Evolutionary conservation across 2,797 vertebrate genomes (phyloP).

Genomic region (Erithacus rubecula): DNA sequence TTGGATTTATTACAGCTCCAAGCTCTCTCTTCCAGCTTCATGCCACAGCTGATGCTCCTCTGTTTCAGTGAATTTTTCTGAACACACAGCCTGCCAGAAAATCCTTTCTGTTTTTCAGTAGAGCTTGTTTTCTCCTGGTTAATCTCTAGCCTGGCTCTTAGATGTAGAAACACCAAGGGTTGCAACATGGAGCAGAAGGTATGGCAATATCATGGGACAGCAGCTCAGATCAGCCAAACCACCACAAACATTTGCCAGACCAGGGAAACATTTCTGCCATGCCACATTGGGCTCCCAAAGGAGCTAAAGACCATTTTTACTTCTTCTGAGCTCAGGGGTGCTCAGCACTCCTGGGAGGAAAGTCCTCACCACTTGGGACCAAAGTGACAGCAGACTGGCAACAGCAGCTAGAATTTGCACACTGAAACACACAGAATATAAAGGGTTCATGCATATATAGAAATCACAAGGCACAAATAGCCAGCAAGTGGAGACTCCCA

Average conservation of each 20-base stretch:
- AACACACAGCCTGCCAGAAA: not conserved
- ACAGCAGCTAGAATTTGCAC: not conserved
- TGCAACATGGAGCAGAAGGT: not conserved
- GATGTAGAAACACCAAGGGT: not conserved
- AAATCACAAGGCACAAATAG: fast-evolving
- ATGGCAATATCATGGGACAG: not conserved
- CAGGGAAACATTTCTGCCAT: not conserved
- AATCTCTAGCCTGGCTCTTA: not conserved
- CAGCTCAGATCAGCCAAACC: not conserved
- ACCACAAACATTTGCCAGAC: not conserved
- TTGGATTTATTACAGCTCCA: not conserved
- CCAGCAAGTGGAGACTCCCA: not conserved
- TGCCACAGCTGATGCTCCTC: not conserved
- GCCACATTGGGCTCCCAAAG: not conserved
- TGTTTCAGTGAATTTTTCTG: not conserved
- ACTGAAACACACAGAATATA: not conserved
- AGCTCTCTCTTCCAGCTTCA: not conserved
- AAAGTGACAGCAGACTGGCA: not conserved
- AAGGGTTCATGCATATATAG: not conserved
- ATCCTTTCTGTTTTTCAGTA: not conserved
- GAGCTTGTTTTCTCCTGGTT: not conserved
- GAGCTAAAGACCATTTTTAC: not conserved
- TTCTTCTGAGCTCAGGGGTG: not conserved
- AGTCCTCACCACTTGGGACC: not conserved
- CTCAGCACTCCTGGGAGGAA: not conserved